phyloP scores from a whole-genome alignment of 2,113 vertebrate species.

The Percopsis transmontana region DNA sequence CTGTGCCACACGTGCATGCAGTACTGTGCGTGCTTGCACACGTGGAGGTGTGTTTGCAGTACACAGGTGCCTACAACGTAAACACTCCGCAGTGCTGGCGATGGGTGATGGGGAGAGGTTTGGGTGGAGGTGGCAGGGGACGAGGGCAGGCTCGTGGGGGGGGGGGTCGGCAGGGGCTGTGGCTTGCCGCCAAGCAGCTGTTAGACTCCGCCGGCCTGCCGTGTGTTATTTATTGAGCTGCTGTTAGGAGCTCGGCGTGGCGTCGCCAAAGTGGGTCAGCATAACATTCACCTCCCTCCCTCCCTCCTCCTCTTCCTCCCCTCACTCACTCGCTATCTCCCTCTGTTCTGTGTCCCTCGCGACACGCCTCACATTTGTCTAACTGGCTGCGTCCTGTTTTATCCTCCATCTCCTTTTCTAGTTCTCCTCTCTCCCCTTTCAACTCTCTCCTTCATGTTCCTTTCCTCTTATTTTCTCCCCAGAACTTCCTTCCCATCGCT shows the following conservation, averaged over 20 bases:
- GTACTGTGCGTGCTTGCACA: too few species aligned
- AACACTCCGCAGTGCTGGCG: neutral
- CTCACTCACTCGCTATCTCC: slow-evolving; percentile 34
- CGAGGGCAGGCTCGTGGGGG: slow-evolving; percentile 33
- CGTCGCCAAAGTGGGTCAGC: slow-evolving; percentile 78
- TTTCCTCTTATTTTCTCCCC: slow-evolving; percentile 1
- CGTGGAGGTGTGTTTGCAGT: neutral
- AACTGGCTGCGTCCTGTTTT: slow-evolving; percentile 27
- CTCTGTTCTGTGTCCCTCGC: slow-evolving; percentile 18
- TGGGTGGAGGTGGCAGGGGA: slow-evolving; percentile 30
- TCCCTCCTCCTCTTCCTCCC: slow-evolving; percentile 27
- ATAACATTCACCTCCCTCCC: slow-evolving; percentile 61
- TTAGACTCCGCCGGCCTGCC: slow-evolving; percentile 64
- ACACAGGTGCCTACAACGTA: neutral
- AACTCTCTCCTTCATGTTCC: slow-evolving; percentile 5
- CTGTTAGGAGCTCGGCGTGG: slow-evolving; percentile 71
- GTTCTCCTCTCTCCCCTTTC: slow-evolving; percentile 25
- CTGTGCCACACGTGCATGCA: neutral
- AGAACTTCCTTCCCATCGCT: slow-evolving; percentile 1
- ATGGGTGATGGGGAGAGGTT: slow-evolving; percentile 26
- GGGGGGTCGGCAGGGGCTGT: slow-evolving; percentile 15
- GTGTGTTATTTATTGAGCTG: slow-evolving; percentile 78
- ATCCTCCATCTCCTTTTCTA: slow-evolving; percentile 19
- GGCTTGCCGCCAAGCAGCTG: slow-evolving; percentile 71
- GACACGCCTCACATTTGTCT: slow-evolving; percentile 10